Evolutionary conservation across 2,113 vertebrate species (phyloP).

Genomic region (Puffinus mauretanicus): DNA sequence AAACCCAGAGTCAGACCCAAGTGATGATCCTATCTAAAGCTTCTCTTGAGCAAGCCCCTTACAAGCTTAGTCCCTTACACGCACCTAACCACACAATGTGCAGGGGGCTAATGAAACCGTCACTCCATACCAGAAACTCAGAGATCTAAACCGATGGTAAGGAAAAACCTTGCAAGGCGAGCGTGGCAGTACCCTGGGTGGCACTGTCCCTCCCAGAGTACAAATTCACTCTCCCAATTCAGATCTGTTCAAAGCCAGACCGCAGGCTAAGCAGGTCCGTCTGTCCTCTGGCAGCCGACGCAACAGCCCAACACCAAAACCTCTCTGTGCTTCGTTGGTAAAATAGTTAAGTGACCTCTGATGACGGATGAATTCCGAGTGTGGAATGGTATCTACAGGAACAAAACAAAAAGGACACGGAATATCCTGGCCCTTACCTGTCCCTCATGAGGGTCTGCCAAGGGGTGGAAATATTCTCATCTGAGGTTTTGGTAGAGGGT

Average conservation of each 20-base stretch:
- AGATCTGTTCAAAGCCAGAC: neutral
- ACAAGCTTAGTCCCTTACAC: neutral
- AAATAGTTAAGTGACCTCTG: neutral
- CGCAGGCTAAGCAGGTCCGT: neutral
- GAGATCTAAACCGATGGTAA: neutral
- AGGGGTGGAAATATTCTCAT: neutral
- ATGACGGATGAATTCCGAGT: neutral
- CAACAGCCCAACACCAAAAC: neutral
- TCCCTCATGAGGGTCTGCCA: neutral
- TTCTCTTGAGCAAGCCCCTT: neutral
- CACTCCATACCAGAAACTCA: neutral
- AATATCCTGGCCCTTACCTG: neutral
- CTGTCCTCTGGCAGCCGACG: neutral
- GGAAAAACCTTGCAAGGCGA: accelerated
- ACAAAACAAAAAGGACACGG: neutral
- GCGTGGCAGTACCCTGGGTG: accelerated
- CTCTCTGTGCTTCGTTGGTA: neutral
- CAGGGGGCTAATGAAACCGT: accelerated
- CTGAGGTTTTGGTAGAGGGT: neutral
- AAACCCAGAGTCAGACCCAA: neutral
- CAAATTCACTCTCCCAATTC: neutral
- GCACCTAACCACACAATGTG: neutral
- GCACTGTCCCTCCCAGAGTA: neutral
- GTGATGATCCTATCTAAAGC: neutral
- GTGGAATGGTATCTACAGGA: neutral